Conservation (phyloP, 2,113 vertebrate species). For the Nothobranchius kuhntae region DNA sequence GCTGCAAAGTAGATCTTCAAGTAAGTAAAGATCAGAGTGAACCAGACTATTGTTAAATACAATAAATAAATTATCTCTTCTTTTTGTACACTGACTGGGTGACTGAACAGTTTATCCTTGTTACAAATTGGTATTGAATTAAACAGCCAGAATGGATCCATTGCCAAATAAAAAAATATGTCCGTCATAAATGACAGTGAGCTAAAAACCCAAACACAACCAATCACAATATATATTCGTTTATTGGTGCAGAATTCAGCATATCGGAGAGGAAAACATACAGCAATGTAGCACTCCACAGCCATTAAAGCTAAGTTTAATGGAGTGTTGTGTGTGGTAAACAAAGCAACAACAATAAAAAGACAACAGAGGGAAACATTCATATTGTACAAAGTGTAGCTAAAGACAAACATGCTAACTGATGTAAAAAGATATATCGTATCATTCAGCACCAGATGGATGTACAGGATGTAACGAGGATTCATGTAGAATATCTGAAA, state of each 20-base stretch:
- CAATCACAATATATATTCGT: slow-evolving; percentile 50
- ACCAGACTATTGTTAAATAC: slow-evolving; percentile 51
- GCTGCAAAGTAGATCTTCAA: slow-evolving; percentile 54
- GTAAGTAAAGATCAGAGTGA: slow-evolving; percentile 55
- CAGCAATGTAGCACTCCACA: slow-evolving; percentile 66
- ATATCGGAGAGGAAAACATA: slow-evolving; percentile 64
- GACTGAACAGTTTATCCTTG: slow-evolving; percentile 18
- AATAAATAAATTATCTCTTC: slow-evolving; percentile 20
- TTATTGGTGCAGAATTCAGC: slow-evolving; percentile 47
- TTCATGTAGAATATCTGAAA: slow-evolving; percentile 54
- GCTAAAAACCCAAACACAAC: slow-evolving; percentile 55
- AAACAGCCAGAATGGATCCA: slow-evolving; percentile 35
- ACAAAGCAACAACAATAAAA: slow-evolving; percentile 31
- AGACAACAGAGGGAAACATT: slow-evolving; percentile 56
- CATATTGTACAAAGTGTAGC: slow-evolving; percentile 19
- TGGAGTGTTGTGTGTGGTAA: slow-evolving; percentile 56
- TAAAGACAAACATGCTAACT: slow-evolving; percentile 20
- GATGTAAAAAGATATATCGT: slow-evolving; percentile 41
- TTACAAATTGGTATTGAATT: slow-evolving; percentile 37
- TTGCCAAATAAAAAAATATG: slow-evolving; percentile 45
- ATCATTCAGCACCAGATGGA: slow-evolving; percentile 60
- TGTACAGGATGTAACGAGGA: slow-evolving; percentile 71
- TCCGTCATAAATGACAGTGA: slow-evolving; percentile 31
- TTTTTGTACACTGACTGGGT: slow-evolving; percentile 29
- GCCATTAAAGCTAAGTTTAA: slow-evolving; percentile 62